Conservation (phyloP, 2,888 invertebrate genomes). For the Oscheius sp. region DNA sequence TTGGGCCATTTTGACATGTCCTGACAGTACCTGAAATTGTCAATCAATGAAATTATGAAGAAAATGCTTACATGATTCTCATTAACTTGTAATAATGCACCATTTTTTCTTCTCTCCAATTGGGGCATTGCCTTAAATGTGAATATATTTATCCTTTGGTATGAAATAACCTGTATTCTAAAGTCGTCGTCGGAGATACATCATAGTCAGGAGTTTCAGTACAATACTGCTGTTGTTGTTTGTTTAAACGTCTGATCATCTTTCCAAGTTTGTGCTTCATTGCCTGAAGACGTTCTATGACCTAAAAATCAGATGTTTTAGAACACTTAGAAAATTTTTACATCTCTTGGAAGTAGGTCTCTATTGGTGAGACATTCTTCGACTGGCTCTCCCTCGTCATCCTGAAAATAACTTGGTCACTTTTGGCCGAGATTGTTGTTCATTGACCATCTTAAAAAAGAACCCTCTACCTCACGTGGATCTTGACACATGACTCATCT, state of each 20-base stretch:
- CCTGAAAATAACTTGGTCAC: constrained; percentile 27
- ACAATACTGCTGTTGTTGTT: constrained; percentile 46
- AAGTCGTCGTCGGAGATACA: not conserved
- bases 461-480: not conserved
- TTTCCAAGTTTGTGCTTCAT: constrained; percentile 22
- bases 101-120: constrained; percentile 62
- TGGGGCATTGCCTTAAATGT: constrained; percentile 46
- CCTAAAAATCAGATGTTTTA: constrained; percentile 4
- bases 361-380: constrained; percentile 60
- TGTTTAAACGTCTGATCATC: constrained; percentile 33
- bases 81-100: constrained; percentile 65
- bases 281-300: constrained; percentile 8
- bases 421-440: not conserved
- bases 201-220: constrained; percentile 25
- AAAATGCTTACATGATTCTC: constrained; percentile 47
- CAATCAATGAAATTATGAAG: not conserved
- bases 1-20: constrained; percentile 58
- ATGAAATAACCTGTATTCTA: constrained; percentile 9
- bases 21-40: constrained; percentile 45
- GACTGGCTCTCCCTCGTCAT: constrained; percentile 46
- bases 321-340: constrained; percentile 10
- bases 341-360: constrained; percentile 43
- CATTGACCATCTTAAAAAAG: not conserved
- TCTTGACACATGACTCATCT: not conserved
- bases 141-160: not conserved